These are phyloP conservation scores for Nymphalis io DNA, from an alignment of 1,140 invertebrate genomes.

Conservation along the genomic window DNA sequence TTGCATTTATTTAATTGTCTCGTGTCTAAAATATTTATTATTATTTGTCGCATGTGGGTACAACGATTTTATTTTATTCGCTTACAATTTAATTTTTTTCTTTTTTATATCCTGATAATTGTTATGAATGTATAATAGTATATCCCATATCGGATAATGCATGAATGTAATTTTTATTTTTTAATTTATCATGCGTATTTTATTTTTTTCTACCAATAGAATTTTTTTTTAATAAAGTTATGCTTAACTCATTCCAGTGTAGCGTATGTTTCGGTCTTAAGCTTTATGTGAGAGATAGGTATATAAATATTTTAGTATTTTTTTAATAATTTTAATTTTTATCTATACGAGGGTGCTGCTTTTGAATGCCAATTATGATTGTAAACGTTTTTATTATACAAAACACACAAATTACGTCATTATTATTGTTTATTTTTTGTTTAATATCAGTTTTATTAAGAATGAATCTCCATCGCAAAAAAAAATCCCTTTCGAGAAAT, in stretches of 20 bases:
- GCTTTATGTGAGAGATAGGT: conserved; percentile 70
- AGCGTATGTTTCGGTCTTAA: conserved; percentile 69
- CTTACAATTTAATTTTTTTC: conserved; percentile 56
- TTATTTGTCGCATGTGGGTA: conserved; percentile 39
- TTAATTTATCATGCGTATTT: conserved; percentile 39
- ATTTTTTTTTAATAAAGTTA: conserved; percentile 60
- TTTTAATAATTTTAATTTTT: conserved; percentile 65
- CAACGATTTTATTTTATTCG: conserved; percentile 74
- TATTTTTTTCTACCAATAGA: conserved; percentile 34
- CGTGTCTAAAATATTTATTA: conserved; percentile 48
- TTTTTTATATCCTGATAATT: conserved; percentile 57
- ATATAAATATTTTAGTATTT: conserved; percentile 67
- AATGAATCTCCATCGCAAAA: conserved; percentile 67
- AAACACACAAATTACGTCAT: conserved; percentile 43
- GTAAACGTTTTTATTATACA: conserved; percentile 41
- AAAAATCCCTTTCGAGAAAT: conserved; percentile 54
- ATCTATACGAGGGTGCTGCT: conserved; percentile 68
- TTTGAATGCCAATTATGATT: conserved; percentile 55
- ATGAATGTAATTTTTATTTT: conserved; percentile 59
- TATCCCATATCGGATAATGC: conserved; percentile 42
- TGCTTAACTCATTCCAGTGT: conserved; percentile 77
- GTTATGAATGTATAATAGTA: conserved; percentile 45
- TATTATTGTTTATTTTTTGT: conserved; percentile 40
- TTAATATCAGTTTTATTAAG: conserved; percentile 37
- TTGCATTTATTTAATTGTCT: conserved; percentile 66